A percentile compares a stretch with the other conserved stretches of the same genome.
Evolutionary conservation across 2,113 vertebrate species (phyloP).

Genomic region (Peromyscus polionotus): DNA sequence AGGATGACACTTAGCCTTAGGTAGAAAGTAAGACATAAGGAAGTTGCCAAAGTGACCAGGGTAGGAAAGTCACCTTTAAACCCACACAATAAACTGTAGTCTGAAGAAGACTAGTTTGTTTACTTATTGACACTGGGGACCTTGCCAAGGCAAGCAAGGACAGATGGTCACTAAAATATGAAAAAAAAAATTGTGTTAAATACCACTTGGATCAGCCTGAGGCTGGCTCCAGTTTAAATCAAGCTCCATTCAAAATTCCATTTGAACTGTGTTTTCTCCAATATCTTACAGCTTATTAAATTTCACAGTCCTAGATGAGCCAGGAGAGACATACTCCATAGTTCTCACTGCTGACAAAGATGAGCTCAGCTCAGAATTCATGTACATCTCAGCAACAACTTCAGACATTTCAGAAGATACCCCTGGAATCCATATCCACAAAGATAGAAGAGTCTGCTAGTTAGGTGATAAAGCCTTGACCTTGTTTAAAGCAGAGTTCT

Average conservation of each 20-base stretch:
- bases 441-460: not conserved
- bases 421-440: not conserved
- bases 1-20: not conserved
- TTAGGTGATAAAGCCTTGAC: not conserved
- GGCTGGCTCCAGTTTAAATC: not conserved
- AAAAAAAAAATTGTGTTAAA: not conserved
- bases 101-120: not conserved
- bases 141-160: not conserved
- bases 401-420: not conserved
- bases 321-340: not conserved
- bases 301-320: not conserved
- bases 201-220: not conserved
- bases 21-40: not conserved
- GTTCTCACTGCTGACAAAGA: not conserved
- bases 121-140: not conserved
- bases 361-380: not conserved
- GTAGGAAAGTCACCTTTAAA: not conserved
- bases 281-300: not conserved
- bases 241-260: not conserved
- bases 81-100: not conserved
- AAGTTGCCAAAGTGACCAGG: not conserved
- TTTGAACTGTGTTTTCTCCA: not conserved
- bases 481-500: not conserved
- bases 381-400: not conserved
- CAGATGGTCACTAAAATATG: not conserved